Evolutionary conservation across 2,888 invertebrate species (phyloP).

Genomic region (Alviniconcha strummeri): DNA sequence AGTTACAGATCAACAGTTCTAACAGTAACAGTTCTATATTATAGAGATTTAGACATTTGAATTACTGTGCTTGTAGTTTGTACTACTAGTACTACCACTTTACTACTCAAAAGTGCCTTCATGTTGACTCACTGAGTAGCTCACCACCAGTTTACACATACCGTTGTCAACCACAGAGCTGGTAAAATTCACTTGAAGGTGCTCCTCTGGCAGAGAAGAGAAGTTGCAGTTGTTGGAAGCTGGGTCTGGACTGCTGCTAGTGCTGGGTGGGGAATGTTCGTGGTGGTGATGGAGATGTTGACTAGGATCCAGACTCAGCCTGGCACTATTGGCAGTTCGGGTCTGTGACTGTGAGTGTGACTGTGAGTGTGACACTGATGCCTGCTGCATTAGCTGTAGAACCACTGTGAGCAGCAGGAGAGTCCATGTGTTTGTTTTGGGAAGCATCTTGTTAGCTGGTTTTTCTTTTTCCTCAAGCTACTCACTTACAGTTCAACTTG

Average conservation of each 20-base stretch:
- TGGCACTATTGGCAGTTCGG: background rate
- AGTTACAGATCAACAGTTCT: no score
- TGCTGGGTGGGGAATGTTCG: background rate
- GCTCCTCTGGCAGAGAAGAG: constrained; percentile 29
- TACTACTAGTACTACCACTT: background rate
- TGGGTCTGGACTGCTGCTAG: background rate
- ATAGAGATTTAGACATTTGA: no score
- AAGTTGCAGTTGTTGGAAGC: constrained; percentile 31
- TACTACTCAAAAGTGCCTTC: background rate
- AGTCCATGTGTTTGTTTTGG: constrained; percentile 19
- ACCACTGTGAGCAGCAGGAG: constrained; percentile 44
- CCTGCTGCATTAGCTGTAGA: constrained; percentile 42
- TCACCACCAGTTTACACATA: constrained; percentile 38
- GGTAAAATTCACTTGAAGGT: constrained; percentile 55
- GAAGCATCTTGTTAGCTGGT: background rate
- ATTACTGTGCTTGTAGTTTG: no score
- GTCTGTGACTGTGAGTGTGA: background rate
- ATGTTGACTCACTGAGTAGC: no score
- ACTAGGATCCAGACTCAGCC: background rate
- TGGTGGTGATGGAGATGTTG: background rate
- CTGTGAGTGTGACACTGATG: constrained; percentile 18
- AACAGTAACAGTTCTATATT: no score
- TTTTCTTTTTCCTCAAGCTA: no score
- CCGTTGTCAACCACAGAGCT: constrained; percentile 59
- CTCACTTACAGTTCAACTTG: no score